These are phyloP conservation scores for Dryomyza anilis DNA, from an alignment of 2,888 invertebrate species.

Conservation along the genomic window DNA sequence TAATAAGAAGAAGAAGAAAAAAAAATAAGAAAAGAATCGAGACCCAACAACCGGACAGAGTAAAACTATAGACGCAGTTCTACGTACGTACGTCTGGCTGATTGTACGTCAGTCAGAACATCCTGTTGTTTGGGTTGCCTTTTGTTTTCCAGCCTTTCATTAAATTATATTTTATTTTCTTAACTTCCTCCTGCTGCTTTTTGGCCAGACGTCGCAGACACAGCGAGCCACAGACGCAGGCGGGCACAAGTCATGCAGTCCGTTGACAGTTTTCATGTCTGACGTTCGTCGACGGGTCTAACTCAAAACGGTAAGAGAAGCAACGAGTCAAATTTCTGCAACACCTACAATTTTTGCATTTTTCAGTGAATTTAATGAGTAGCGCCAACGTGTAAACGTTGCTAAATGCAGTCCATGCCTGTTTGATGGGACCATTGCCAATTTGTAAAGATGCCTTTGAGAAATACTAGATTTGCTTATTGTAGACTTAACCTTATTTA, in stretches of 20 bases:
- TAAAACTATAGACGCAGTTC: background rate
- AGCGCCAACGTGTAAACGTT: background rate
- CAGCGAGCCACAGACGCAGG: background rate
- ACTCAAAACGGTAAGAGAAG: background rate
- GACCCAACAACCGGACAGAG: background rate
- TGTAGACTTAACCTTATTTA: no score
- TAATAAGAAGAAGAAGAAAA: background rate
- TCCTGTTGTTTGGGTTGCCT: background rate
- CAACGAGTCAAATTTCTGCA: background rate
- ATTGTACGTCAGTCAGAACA: background rate
- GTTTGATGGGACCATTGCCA: no score
- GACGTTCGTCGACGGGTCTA: background rate
- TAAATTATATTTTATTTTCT: background rate
- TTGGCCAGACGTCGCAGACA: background rate
- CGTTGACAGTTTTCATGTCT: constrained; percentile 17
- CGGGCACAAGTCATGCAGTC: background rate
- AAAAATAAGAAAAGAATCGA: background rate
- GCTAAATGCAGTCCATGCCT: background rate
- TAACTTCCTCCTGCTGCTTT: background rate
- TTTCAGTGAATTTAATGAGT: constrained; percentile 11
- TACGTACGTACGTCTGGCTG: background rate
- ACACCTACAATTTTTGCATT: constrained; percentile 16
- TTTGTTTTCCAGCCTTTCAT: no score
- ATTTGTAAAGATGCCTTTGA: no score
- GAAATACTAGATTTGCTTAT: no score